Conservation (phyloP, 2,113 vertebrate genomes). For the Corydoras sp. region DNA sequence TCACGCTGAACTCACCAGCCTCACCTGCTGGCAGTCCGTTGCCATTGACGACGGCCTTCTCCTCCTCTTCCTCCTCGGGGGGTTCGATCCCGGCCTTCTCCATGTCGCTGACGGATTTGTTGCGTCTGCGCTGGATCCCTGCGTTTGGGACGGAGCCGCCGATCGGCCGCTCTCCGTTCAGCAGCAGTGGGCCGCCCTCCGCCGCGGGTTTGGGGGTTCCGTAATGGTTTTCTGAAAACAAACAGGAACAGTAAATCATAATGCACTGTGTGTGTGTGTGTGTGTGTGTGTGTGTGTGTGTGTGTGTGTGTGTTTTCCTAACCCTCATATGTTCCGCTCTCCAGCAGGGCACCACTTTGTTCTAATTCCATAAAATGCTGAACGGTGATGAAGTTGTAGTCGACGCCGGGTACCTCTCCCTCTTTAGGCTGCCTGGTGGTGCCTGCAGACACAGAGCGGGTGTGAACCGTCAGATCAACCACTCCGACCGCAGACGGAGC, state of each 20-base stretch:
- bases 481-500: too few relatives aligned
- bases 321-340: conserved; percentile 99
- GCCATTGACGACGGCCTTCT: conserved; percentile 87
- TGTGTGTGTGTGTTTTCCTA: conserved; percentile 28
- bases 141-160: conserved; percentile 88
- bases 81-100: conserved; percentile 91
- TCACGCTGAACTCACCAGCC: conserved; percentile 39
- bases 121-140: conserved; percentile 91
- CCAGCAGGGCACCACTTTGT: conserved; percentile 91
- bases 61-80: conserved; percentile 89
- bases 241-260: not conserved
- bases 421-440: conserved; percentile 98
- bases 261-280: conserved; percentile 11
- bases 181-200: conserved; percentile 82
- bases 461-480: too few relatives aligned
- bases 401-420: conserved; percentile 96
- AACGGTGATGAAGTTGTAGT: conserved; percentile 96
- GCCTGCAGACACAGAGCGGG: conserved; percentile 60
- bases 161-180: conserved; percentile 94
- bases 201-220: conserved; percentile 94
- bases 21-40: conserved; percentile 89
- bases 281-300: conserved; percentile 5
- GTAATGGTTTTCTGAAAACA: conserved; percentile 87
- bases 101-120: conserved; percentile 98
- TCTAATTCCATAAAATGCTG: conserved; percentile 97